Evolutionary conservation across 2,113 vertebrate genomes (phyloP).

Genomic region (Scopus umbretta): DNA sequence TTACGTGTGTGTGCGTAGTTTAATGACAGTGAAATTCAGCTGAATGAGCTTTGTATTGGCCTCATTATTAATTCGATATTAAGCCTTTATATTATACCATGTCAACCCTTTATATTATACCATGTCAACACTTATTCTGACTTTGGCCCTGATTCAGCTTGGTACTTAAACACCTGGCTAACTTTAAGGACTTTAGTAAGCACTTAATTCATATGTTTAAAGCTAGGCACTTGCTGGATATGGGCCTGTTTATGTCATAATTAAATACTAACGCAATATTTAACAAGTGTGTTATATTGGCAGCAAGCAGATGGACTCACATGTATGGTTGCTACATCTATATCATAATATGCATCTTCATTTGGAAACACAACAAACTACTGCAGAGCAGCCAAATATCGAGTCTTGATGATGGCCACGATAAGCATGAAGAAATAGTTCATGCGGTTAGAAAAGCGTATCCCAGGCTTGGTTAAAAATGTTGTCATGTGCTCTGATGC

Average conservation of each 20-base stretch:
- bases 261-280: not conserved
- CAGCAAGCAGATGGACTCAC: conserved; percentile 7
- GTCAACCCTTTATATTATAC: not conserved
- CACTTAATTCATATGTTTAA: not conserved
- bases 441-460: not conserved
- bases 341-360: not conserved
- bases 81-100: not conserved
- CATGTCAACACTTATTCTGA: not conserved
- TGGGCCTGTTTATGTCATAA: not conserved
- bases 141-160: not conserved
- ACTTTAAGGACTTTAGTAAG: not conserved
- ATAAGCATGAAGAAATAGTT: not conserved
- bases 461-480: not conserved
- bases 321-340: not conserved
- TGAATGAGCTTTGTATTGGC: not conserved
- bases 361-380: not conserved
- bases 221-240: not conserved
- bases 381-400: not conserved
- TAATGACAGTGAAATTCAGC: not conserved
- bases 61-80: not conserved
- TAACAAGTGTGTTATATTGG: not conserved
- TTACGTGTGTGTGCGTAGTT: not conserved
- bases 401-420: not conserved
- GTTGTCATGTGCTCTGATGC: not conserved
- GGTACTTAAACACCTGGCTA: not conserved